Percentiles rank a stretch among this genome's conserved stretches.
Evolutionary conservation across 2,113 vertebrate genomes (phyloP).

Genomic region (Ceuthmochares aereus): DNA sequence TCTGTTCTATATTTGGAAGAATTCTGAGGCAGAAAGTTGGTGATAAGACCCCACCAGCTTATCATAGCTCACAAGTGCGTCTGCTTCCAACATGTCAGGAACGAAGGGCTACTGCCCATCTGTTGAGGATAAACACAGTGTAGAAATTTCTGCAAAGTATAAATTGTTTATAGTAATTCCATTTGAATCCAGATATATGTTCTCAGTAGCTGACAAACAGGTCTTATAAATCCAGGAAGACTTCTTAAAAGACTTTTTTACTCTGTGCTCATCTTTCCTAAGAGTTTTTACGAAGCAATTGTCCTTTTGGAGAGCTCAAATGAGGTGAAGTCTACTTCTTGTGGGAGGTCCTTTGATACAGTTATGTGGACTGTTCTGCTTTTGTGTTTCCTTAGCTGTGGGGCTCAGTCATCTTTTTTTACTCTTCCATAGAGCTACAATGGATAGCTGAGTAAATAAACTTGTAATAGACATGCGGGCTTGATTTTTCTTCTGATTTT

Average conservation of each 20-base stretch:
- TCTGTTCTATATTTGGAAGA: neutral
- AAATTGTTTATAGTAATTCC: neutral
- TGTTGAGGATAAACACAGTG: neutral
- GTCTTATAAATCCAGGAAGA: neutral
- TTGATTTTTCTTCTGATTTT: slow-evolving; percentile 31
- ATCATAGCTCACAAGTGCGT: neutral
- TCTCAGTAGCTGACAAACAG: neutral
- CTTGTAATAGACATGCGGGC: neutral
- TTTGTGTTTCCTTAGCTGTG: neutral
- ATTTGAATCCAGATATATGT: neutral
- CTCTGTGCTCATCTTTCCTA: neutral
- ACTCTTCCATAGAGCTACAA: neutral
- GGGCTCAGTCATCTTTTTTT: neutral
- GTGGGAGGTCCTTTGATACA: neutral
- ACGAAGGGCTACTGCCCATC: neutral
- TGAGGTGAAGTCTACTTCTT: neutral
- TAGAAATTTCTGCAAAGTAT: neutral
- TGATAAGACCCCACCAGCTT: neutral
- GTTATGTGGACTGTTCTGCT: neutral
- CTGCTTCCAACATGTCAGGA: neutral
- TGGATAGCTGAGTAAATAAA: slow-evolving; percentile 7
- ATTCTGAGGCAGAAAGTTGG: neutral
- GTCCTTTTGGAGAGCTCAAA: neutral
- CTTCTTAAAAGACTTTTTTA: neutral
- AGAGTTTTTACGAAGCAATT: neutral